A percentile compares a stretch with the other conserved stretches of the same genome.
phyloP scores from a whole-genome alignment of 1,140 invertebrate genomes.

The Bombus balteatus region DNA sequence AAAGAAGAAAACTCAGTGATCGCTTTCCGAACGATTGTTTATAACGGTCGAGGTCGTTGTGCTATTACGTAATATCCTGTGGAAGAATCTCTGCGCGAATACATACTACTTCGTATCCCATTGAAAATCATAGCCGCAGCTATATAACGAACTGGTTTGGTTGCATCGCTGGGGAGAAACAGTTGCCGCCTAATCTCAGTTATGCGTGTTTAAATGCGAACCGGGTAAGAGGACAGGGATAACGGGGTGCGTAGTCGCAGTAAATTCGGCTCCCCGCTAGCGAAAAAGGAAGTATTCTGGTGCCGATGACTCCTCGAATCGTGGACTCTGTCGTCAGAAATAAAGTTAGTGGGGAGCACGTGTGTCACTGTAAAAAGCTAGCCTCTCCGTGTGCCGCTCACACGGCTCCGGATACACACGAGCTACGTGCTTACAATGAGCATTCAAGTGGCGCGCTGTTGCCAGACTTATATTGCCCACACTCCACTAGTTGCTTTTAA shows the following conservation, averaged over 20 bases:
- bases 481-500: constrained; percentile 21
- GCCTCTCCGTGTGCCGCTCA: constrained; percentile 42
- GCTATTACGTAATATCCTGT: constrained; percentile 7
- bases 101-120: background rate
- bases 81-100: background rate
- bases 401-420: constrained; percentile 8
- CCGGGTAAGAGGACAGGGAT: constrained; percentile 13
- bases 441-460: constrained; percentile 49
- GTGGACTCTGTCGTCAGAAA: constrained; percentile 57
- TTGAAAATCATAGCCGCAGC: constrained; percentile 4
- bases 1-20: background rate
- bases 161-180: background rate
- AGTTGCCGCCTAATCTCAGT: constrained; percentile 37
- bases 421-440: constrained; percentile 46
- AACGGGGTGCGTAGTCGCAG: constrained; percentile 40
- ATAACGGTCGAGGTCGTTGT: constrained; percentile 26
- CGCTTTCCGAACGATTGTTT: constrained; percentile 7
- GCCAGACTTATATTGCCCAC: constrained; percentile 47
- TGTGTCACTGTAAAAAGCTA: constrained; percentile 55
- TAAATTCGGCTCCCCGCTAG: constrained; percentile 49
- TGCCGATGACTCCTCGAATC: constrained; percentile 59
- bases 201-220: constrained; percentile 42
- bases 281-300: constrained; percentile 50
- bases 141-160: background rate
- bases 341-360: constrained; percentile 59